Percentiles rank a stretch among this genome's conserved stretches.
Conservation (phyloP, 2,888 invertebrate species). For the Tuberolachnus salignus region DNA sequence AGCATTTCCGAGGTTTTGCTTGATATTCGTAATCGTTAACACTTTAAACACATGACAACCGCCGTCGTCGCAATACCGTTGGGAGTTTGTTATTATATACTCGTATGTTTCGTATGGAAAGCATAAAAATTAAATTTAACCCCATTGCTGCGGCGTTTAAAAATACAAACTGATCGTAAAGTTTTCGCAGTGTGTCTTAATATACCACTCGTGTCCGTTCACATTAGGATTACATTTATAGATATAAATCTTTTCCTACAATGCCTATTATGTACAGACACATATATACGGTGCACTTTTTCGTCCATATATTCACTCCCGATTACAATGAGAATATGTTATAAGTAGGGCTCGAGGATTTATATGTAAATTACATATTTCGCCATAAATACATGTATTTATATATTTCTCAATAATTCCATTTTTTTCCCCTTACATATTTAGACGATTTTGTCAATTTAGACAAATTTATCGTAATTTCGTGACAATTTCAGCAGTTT, state of each 20-base stretch:
- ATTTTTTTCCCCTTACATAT: too few relatives aligned
- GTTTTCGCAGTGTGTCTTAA: slow-evolving; percentile 7
- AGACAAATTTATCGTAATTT: too few relatives aligned
- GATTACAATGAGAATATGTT: too few relatives aligned
- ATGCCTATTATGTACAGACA: not conserved
- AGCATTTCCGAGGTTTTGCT: not conserved
- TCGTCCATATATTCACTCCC: too few relatives aligned
- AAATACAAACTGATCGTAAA: slow-evolving; percentile 28
- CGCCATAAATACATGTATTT: too few relatives aligned
- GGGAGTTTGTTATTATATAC: not conserved
- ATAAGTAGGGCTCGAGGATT: too few relatives aligned
- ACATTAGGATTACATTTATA: slow-evolving; percentile 4
- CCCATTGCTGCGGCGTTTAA: slow-evolving; percentile 17
- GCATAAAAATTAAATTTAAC: slow-evolving; percentile 50
- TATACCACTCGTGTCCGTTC: not conserved
- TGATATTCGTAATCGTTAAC: not conserved
- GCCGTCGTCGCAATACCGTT: not conserved
- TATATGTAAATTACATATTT: too few relatives aligned
- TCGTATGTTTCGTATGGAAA: slow-evolving; percentile 3
- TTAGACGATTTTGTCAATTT: too few relatives aligned
- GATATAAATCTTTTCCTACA: not conserved
- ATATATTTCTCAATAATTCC: too few relatives aligned
- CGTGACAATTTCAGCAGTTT: too few relatives aligned
- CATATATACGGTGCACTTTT: too few relatives aligned
- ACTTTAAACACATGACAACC: not conserved